Evolutionary conservation across 2,113 vertebrate species (phyloP), one percentile per base, ranked within the genome.

Genomic region (Dicaeum eximium): DNA sequence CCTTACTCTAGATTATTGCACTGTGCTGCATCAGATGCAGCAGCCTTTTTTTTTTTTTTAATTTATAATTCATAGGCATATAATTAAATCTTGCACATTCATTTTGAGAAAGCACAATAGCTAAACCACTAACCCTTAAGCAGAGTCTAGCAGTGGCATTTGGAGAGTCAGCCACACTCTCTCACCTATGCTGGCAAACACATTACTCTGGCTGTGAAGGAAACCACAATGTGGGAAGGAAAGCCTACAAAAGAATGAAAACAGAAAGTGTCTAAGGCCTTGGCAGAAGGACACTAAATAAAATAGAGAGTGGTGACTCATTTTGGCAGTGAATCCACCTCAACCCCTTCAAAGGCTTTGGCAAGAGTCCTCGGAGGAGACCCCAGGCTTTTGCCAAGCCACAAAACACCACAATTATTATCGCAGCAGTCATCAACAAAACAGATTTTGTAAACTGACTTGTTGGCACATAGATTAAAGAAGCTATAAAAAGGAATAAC

Each of bases 391-490:
- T 97, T 98, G 98, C 98, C 98, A 99, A 98, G 98, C 98, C 98
- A 98, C 98, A 98, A 98, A 98, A 98, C 97, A 98, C 97, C 98
- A 98, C 98, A 97, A 98, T 98, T 98, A 98, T 98, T 98, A 98
- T 98, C 98, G 89, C 97, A 97, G 97, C 98, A 98, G 98, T 98
- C 97, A 98, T 98, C 98, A 98, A 98, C 98, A 98, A 98, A 98
- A 98, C 98, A 98, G 98, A 98, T 98, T 98, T 97, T 98, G 98
- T 98, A 98, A 98, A 98, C 98, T 98, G 97, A 98, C 98, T 98
- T 98, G 97, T 98, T 98, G 98, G 98, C 98, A 98, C 98, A 97
- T 97, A 98, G 97, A 98, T 98, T 98, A 98, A 98, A 98, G 97
- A 98, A 98, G 97, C 98, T 98, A 98, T 98, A 98, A 98, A 98